Conservation (phyloP, 2,113 vertebrate species). For the Paradoxurus hermaphroditus region DNA sequence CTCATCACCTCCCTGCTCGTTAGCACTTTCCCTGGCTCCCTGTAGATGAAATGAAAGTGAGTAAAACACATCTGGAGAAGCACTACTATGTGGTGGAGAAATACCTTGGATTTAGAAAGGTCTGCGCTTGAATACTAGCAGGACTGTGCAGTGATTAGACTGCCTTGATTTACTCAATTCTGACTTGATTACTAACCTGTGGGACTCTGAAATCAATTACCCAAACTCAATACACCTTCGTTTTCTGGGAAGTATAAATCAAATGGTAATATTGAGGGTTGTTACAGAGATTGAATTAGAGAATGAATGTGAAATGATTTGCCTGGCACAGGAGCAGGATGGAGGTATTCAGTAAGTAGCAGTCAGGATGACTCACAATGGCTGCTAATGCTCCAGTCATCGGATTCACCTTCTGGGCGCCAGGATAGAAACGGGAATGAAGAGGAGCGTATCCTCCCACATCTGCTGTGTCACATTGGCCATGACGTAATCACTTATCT, state of each 20-base stretch:
- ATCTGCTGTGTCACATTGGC: neutral
- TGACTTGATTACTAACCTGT: neutral
- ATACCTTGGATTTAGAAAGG: neutral
- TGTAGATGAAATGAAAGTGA: neutral
- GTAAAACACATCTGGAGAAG: neutral
- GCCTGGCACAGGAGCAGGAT: neutral
- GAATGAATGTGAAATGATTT: neutral
- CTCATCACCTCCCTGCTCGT: neutral
- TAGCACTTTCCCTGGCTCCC: neutral
- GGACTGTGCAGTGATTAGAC: neutral
- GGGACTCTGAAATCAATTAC: neutral
- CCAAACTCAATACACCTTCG: neutral
- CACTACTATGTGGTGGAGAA: neutral
- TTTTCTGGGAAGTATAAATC: neutral
- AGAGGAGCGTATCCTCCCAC: neutral
- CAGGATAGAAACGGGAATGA: neutral
- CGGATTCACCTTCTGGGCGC: neutral
- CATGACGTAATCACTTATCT: neutral
- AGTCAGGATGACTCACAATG: accelerated
- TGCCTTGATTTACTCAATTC: neutral
- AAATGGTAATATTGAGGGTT: neutral
- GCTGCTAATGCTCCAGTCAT: neutral
- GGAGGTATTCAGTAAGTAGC: neutral
- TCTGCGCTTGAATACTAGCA: neutral
- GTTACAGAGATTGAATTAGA: neutral